Evolutionary conservation across 2,888 invertebrate species (phyloP).

Genomic region (Rhopalosiphum nymphaeae): DNA sequence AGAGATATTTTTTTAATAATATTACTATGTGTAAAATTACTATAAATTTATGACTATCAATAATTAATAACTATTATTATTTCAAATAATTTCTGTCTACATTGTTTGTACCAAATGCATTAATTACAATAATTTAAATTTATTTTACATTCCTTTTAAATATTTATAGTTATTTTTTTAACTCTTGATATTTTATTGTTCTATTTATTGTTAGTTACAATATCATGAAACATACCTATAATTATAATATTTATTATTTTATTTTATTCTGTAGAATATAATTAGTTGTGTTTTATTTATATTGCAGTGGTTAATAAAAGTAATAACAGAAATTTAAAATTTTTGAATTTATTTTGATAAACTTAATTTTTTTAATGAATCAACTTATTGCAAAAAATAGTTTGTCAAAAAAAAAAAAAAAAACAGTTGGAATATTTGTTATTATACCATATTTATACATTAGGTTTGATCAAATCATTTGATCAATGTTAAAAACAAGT

Average conservation of each 20-base stretch:
- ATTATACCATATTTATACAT: not conserved
- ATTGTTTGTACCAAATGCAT: not conserved
- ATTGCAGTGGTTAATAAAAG: conserved; percentile 25
- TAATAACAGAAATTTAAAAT: not conserved
- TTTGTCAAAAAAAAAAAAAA: not conserved
- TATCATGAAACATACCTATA: not conserved
- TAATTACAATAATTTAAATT: conserved; percentile 4
- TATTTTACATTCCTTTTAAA: conserved; percentile 50
- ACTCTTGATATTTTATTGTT: not conserved
- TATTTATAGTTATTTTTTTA: conserved; percentile 10
- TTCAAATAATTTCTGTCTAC: not conserved
- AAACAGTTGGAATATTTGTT: not conserved
- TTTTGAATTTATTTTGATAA: not conserved
- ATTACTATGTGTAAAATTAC: not conserved
- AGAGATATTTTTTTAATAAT: conserved; percentile 38
- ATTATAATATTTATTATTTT: conserved; percentile 35
- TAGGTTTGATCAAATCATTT: not conserved
- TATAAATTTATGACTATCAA: not conserved
- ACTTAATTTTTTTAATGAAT: not conserved
- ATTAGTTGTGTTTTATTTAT: not conserved
- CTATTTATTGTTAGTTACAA: not conserved
- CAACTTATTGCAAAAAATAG: not conserved
- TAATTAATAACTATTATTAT: not conserved
- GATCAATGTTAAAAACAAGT: not conserved
- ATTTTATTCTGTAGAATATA: conserved; percentile 9